phyloP scores from a whole-genome alignment of 2,888 invertebrate genomes.

The Hydrotaea diabolus region DNA sequence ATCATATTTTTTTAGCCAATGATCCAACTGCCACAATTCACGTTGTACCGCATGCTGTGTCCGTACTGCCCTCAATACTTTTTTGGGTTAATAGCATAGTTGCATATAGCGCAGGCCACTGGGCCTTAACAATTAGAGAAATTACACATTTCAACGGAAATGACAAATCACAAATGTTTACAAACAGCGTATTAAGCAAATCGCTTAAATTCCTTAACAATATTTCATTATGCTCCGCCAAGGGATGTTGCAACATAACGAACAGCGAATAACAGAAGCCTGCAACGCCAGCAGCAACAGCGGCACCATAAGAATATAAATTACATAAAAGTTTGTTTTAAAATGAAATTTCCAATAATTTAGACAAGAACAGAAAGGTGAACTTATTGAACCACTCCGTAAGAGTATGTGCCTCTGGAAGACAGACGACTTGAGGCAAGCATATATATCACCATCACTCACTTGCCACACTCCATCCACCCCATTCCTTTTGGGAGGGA shows the following conservation, averaged over 20 bases:
- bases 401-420: slow-evolving; percentile 1
- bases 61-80: not conserved
- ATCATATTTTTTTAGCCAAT: not conserved
- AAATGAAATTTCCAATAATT: slow-evolving; percentile 40
- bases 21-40: not conserved
- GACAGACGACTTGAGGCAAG: slow-evolving; percentile 13
- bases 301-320: slow-evolving; percentile 36
- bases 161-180: slow-evolving; percentile 60
- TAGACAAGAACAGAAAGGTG: slow-evolving; percentile 44
- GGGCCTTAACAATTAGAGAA: not conserved
- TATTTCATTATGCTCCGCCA: slow-evolving; percentile 3
- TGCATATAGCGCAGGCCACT: not conserved
- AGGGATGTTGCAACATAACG: slow-evolving; percentile 53
- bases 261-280: not conserved
- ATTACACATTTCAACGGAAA: slow-evolving; percentile 50
- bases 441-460: slow-evolving; percentile 34
- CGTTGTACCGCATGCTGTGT: no score
- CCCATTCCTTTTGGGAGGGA: slow-evolving; percentile 11
- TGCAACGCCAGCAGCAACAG: slow-evolving; percentile 11
- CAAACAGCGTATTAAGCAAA: slow-evolving; percentile 9
- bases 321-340: slow-evolving; percentile 51
- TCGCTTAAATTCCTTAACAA: not conserved
- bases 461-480: slow-evolving; percentile 28
- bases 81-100: slow-evolving; percentile 17
- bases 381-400: slow-evolving; percentile 29